Conservation (phyloP, 2,113 vertebrate genomes). For the Thunnus thynnus region DNA sequence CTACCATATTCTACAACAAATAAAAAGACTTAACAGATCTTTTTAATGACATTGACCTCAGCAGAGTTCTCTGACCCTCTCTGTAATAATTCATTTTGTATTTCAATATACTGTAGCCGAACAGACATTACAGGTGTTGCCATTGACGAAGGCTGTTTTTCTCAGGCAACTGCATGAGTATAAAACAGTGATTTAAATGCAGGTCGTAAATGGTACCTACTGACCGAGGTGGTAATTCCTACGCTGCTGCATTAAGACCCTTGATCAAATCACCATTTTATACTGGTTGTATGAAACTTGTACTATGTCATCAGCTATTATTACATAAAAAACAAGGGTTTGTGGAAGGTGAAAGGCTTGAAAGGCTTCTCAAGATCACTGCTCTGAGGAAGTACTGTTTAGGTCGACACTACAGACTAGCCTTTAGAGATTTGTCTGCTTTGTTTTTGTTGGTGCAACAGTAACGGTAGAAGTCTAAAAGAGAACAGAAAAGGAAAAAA, state of each 20-base stretch:
- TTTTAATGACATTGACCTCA: too few species aligned
- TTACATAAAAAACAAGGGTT: background rate
- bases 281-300: conserved; percentile 6
- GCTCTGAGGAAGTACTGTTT: too few species aligned
- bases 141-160: background rate
- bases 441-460: background rate
- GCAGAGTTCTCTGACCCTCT: background rate
- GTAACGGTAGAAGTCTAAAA: background rate
- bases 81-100: background rate
- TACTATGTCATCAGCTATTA: background rate
- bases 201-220: background rate
- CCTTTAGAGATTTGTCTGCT: too few species aligned
- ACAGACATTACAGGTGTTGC: conserved; percentile 2
- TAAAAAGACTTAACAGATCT: too few species aligned
- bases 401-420: too few species aligned
- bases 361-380: too few species aligned
- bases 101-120: background rate
- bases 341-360: too few species aligned
- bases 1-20: too few species aligned
- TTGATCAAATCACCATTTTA: background rate
- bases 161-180: background rate
- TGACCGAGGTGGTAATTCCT: background rate
- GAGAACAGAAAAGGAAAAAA: background rate
- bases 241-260: background rate
- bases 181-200: background rate